phyloP scores from a whole-genome alignment of 2,797 vertebrate species.

The Bradypus variegatus region DNA sequence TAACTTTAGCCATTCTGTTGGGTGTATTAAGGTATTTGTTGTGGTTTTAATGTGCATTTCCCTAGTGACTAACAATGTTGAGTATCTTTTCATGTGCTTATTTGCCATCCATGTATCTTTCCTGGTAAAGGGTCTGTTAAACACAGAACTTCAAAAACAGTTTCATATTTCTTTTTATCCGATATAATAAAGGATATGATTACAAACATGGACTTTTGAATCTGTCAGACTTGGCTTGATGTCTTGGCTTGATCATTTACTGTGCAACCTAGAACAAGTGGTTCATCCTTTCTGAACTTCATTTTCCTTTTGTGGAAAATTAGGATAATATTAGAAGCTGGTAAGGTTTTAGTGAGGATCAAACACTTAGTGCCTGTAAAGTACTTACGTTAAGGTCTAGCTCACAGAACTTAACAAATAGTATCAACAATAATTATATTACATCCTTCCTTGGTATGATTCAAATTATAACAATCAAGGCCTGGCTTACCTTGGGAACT shows the following conservation, averaged over 20 bases:
- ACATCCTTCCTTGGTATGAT: background rate
- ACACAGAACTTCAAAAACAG: background rate
- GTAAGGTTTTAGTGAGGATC: background rate
- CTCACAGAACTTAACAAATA: background rate
- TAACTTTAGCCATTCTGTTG: background rate
- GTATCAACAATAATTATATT: background rate
- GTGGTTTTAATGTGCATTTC: background rate
- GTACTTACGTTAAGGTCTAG: background rate
- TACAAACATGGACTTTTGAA: constrained; percentile 1
- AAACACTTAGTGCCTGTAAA: background rate
- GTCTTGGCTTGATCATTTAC: background rate
- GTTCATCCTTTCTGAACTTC: background rate
- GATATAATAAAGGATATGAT: background rate
- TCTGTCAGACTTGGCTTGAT: background rate
- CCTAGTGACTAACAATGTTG: background rate
- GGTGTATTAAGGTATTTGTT: background rate
- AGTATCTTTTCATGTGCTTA: background rate
- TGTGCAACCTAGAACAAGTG: background rate
- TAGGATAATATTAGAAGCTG: background rate
- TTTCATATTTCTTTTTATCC: background rate
- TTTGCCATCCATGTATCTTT: background rate
- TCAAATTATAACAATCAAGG: background rate
- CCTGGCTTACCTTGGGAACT: background rate
- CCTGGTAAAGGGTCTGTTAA: background rate
- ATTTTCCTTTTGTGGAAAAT: constrained; percentile 18